Percentiles rank a stretch among this genome's conserved stretches.
Conservation (phyloP, 2,888 invertebrate species). For the Incurvaria masculella region DNA sequence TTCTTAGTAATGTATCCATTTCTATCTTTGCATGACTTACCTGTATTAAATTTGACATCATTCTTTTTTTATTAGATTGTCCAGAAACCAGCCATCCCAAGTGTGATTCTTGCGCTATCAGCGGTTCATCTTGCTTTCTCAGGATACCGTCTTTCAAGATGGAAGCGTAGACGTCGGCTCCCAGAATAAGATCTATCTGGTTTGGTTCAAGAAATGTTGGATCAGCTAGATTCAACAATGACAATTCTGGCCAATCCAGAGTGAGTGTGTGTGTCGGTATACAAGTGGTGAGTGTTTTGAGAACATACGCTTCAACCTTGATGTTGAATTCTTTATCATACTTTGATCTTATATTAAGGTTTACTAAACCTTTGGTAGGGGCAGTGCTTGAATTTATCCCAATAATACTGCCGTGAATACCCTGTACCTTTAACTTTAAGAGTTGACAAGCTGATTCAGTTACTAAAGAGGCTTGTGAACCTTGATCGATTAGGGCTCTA, state of each 20-base stretch:
- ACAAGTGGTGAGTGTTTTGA: slow-evolving; percentile 12
- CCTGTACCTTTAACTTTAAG: slow-evolving; percentile 13
- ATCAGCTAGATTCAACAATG: neutral
- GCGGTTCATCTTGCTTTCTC: neutral
- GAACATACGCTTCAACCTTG: slow-evolving; percentile 11
- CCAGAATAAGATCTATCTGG: neutral
- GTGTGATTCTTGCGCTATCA: neutral
- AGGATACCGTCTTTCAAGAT: neutral
- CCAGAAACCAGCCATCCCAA: neutral
- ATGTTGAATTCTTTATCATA: slow-evolving; percentile 1
- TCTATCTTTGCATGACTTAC: neutral
- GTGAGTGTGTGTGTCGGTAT: neutral
- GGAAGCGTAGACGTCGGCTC: neutral
- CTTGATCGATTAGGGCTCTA: slow-evolving; percentile 19
- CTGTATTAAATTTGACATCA: no score
- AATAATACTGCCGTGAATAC: slow-evolving; percentile 14
- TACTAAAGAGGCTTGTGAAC: slow-evolving; percentile 19
- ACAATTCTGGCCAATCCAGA: neutral
- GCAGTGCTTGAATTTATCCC: slow-evolving; percentile 15
- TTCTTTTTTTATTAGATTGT: neutral
- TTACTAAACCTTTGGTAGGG: slow-evolving; percentile 13
- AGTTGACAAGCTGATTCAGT: slow-evolving; percentile 14
- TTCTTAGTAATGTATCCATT: neutral
- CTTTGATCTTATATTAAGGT: slow-evolving; percentile 4
- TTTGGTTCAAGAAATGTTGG: neutral